Percentiles rank a stretch among this genome's conserved stretches.
phyloP scores from a whole-genome alignment of 2,113 vertebrate genomes.

The Gadus chalcogrammus region DNA sequence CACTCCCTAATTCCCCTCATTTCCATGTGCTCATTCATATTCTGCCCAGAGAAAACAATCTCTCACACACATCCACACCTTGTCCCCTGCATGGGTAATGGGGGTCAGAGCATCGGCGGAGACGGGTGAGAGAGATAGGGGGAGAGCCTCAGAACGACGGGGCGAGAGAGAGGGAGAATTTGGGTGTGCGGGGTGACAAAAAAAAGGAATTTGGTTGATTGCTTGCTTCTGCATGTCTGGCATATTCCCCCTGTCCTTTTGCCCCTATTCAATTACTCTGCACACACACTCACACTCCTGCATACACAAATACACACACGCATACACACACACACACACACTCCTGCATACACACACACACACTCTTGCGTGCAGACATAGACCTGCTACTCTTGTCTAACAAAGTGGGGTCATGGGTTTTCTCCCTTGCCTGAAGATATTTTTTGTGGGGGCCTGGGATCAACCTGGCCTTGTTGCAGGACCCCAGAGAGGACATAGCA shows the following conservation, averaged over 20 bases:
- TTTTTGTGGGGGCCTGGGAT: background rate
- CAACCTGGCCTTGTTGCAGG: background rate
- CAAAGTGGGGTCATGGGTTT: conserved; percentile 20
- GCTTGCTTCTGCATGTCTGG: conserved; percentile 48
- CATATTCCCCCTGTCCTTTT: conserved; percentile 47
- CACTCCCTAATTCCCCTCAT: conserved; percentile 61
- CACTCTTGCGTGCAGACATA: background rate
- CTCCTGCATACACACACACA: conserved; percentile 19
- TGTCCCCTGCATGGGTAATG: conserved; percentile 79
- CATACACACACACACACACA: background rate
- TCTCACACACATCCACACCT: conserved; percentile 30
- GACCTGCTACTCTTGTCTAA: background rate
- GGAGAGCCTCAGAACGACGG: conserved; percentile 29
- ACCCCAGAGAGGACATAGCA: background rate
- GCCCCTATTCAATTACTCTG: conserved; percentile 7
- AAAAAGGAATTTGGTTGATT: conserved; percentile 46
- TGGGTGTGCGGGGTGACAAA: conserved; percentile 12
- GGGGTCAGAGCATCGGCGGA: conserved; percentile 72
- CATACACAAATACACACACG: conserved; percentile 8
- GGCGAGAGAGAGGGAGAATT: background rate
- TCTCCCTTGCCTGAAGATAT: conserved; percentile 33
- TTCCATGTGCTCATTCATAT: conserved; percentile 69
- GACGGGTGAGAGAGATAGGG: conserved; percentile 56
- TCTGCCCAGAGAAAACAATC: conserved; percentile 63
- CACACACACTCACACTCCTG: background rate